Conservation (phyloP, 2,888 invertebrate genomes). For the Xanthostigma xanthostigma region DNA sequence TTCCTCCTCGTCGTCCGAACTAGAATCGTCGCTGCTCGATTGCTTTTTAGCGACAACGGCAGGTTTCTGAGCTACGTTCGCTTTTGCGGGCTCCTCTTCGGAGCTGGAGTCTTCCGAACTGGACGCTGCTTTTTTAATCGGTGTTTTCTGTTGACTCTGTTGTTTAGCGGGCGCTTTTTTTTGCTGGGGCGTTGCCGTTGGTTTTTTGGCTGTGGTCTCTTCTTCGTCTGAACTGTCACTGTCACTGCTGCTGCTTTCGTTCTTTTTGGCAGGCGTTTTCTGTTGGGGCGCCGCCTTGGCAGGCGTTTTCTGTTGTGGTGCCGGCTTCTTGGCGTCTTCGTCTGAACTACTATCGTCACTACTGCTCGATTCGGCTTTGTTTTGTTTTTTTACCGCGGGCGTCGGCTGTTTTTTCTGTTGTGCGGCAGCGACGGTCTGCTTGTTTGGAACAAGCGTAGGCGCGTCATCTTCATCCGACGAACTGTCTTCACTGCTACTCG, state of each 20-base stretch:
- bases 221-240: slow-evolving; percentile 21
- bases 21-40: slow-evolving; percentile 29
- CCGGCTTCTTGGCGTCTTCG: slow-evolving; percentile 24
- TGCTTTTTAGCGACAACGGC: slow-evolving; percentile 18
- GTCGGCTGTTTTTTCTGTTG: slow-evolving; percentile 6
- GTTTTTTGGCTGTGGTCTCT: slow-evolving; percentile 10
- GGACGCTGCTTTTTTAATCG: background rate
- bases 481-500: slow-evolving; percentile 1
- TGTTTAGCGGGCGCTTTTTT: background rate
- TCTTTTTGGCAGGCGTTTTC: slow-evolving; percentile 14
- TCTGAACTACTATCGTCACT: slow-evolving; percentile 34
- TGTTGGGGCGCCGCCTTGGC: slow-evolving; percentile 12
- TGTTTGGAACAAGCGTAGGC: background rate
- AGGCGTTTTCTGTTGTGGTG: slow-evolving; percentile 11
- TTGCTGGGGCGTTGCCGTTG: slow-evolving; percentile 5
- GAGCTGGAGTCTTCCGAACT: slow-evolving; percentile 2
- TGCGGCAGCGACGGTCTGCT: slow-evolving; percentile 7
- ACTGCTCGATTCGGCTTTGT: slow-evolving; percentile 26
- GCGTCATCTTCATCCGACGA: slow-evolving; percentile 8
- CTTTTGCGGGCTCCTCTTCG: slow-evolving; percentile 13
- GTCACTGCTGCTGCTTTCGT: slow-evolving; percentile 4
- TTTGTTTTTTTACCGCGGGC: slow-evolving; percentile 26
- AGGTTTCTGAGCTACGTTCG: slow-evolving; percentile 6
- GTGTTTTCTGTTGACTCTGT: slow-evolving; percentile 1
- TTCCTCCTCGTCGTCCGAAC: slow-evolving; percentile 14